Conservation (phyloP, 2,113 vertebrate genomes). For the Trematomus loennbergii region DNA sequence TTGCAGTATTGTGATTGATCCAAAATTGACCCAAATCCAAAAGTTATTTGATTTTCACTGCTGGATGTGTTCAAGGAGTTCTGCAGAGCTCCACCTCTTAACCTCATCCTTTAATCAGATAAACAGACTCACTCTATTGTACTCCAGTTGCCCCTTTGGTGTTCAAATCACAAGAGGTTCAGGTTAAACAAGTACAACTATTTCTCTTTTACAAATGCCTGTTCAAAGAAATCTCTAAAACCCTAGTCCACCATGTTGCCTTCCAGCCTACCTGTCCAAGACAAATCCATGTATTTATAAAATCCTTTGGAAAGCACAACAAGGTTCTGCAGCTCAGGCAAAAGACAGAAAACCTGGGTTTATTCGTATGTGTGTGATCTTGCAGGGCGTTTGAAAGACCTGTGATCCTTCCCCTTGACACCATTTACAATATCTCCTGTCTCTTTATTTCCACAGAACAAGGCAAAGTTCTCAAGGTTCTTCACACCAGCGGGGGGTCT, state of each 20-base stretch:
- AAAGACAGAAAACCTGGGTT: background rate
- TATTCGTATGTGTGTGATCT: background rate
- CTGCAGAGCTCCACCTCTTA: background rate
- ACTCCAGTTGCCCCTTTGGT: background rate
- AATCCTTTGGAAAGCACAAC: background rate
- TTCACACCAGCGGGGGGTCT: constrained; percentile 81
- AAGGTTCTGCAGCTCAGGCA: background rate
- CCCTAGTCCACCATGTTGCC: background rate
- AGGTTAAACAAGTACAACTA: constrained; percentile 13
- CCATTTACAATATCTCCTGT: background rate
- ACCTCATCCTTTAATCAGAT: background rate
- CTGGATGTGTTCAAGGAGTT: background rate
- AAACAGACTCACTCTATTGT: background rate
- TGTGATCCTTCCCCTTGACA: background rate
- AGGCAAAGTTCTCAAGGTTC: constrained; percentile 87
- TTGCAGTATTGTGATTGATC: background rate
- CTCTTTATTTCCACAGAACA: constrained; percentile 75
- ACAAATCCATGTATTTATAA: constrained; percentile 2
- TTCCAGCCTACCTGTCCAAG: constrained; percentile 12
- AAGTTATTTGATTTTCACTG: background rate
- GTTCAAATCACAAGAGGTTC: background rate
- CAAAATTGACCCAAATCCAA: background rate
- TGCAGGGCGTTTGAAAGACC: background rate
- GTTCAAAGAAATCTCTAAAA: background rate
- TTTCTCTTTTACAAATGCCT: background rate